Base-by-base conservation (phyloP, 2,797 vertebrate genomes). In the Tapera naevia region DNA sequence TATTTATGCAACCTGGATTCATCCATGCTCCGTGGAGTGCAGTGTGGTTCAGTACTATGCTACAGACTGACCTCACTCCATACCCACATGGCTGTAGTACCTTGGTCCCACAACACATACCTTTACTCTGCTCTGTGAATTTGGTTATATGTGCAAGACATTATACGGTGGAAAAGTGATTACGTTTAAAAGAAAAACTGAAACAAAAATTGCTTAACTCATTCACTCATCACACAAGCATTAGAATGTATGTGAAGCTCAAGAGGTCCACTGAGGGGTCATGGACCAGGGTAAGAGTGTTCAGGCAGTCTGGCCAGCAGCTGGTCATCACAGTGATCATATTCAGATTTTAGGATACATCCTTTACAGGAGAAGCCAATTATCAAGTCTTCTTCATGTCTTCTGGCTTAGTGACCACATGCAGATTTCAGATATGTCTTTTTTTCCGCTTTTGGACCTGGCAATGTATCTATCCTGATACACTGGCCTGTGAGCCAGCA, bases 21-120 rank as follows among this genome's bases (percentile, higher is more conserved):
- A 54, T 27, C 51, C 16, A 6, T 53, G 8, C 25, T 76, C 41
- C 62, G 39, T 33, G 25, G n/a, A 45, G 11, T 8, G 41, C 82
- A 30, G 13, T 48, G 48, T 83, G 8, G 13, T 64, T 80, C 57
- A 65, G 30, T 33, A 46, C 27, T 73, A 2, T 1, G 2, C 35
- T 37, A 7, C 7, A 48, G 10, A 13, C 14, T 82, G 43, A 39
- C 15, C 58, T 62, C 4, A 4, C 30, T 67, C 7, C 0, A 0
- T 32, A 39, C 16, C 39, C 9, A 8, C 4, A 5, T 32, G 22
- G 7, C 43, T 50, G 10, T 11, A 62, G 25, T 10, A 46, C 8
- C 27, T 37, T 64, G 35, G 56, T 58, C 39, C 46, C 4, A 28
- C 37, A 32, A 45, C 5, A 24, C 1, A 8, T 23, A 35, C 7